phyloP scores from a whole-genome alignment of 2,113 vertebrate species.

The Neogale vison region DNA sequence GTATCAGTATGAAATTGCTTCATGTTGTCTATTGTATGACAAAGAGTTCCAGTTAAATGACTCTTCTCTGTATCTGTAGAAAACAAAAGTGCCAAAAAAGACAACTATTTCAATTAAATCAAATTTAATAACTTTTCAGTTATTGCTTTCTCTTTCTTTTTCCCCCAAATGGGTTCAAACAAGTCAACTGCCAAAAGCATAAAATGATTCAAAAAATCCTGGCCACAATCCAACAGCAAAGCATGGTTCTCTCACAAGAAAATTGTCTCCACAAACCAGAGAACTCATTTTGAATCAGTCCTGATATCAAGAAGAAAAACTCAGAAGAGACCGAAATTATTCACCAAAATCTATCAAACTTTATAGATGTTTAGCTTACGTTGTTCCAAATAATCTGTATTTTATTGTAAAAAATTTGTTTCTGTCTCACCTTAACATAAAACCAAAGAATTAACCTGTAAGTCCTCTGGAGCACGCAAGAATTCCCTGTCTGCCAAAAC shows the following conservation, averaged over 20 bases:
- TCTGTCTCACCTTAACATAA: neutral
- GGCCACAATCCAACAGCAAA: neutral
- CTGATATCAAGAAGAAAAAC: neutral
- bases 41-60: conserved; percentile 2
- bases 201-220: conserved; percentile 51
- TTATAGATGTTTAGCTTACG: neutral
- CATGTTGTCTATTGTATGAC: neutral
- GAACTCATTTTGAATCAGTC: neutral
- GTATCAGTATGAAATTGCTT: neutral
- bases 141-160: conserved; percentile 29
- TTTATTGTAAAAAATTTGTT: neutral
- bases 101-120: conserved; percentile 52
- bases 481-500: neutral
- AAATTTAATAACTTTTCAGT: conserved; percentile 16
- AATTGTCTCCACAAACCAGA: conserved; percentile 30
- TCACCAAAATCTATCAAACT: neutral
- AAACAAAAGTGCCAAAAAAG: neutral
- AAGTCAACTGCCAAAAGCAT: conserved; percentile 56
- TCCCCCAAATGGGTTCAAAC: neutral
- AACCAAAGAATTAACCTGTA: neutral
- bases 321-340: neutral
- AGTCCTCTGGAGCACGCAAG: neutral
- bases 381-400: neutral
- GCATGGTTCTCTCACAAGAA: conserved; percentile 42
- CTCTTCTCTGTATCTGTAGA: neutral